Evolutionary conservation across 1,140 invertebrate species (phyloP).

Genomic region (Bombus terrestris): DNA sequence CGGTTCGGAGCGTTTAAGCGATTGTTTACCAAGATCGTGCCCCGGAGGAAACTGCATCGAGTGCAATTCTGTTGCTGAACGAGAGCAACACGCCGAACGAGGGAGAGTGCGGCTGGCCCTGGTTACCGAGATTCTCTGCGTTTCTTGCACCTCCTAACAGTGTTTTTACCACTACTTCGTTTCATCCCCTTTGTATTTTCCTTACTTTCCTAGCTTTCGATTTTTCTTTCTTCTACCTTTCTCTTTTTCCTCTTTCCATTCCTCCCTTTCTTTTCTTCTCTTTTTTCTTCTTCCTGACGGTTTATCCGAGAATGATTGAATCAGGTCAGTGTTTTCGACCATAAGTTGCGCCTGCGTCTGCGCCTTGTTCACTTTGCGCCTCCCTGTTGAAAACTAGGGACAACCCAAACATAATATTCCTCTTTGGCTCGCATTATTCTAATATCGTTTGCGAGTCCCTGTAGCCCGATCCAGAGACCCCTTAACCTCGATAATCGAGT

Average conservation of each 20-base stretch:
- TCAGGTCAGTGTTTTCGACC: slow-evolving; percentile 82
- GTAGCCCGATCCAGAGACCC: slow-evolving; percentile 35
- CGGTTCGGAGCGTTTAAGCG: background rate
- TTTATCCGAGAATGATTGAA: slow-evolving; percentile 76
- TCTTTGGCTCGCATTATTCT: slow-evolving; percentile 70
- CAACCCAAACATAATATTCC: slow-evolving; percentile 79
- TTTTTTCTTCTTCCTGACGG: slow-evolving; percentile 13
- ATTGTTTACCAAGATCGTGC: slow-evolving; percentile 28
- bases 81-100: background rate
- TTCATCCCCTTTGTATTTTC: background rate
- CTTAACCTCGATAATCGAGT: slow-evolving; percentile 37
- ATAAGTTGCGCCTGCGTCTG: slow-evolving; percentile 79
- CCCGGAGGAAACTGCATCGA: background rate
- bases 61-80: background rate
- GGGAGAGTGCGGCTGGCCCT: background rate
- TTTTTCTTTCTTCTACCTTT: background rate
- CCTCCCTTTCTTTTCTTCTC: background rate
- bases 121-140: background rate
- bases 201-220: no score
- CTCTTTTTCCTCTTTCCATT: background rate
- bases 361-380: slow-evolving; percentile 70
- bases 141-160: background rate
- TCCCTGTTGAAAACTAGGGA: slow-evolving; percentile 80
- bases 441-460: slow-evolving; percentile 65
- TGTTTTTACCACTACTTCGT: background rate